Conservation (phyloP, 2,113 vertebrate genomes). For the Geococcyx californianus region DNA sequence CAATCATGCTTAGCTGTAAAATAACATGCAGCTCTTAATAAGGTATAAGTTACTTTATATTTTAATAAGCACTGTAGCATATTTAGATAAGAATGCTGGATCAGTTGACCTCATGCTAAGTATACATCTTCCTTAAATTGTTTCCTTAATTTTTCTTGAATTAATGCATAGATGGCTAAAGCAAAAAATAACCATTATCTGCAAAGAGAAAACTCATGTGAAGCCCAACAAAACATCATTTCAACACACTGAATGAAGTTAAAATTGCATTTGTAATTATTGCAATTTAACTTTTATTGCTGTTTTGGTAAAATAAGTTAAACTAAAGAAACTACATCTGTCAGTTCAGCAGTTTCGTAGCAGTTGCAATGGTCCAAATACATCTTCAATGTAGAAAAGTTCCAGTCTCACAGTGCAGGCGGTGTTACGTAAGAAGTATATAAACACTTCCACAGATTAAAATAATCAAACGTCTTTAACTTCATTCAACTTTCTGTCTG, state of each 20-base stretch:
- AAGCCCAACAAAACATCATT: neutral
- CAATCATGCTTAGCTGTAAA: neutral
- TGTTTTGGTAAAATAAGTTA: conserved; percentile 15
- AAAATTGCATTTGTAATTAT: neutral
- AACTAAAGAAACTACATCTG: neutral
- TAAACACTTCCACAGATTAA: neutral
- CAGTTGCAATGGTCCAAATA: neutral
- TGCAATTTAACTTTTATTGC: neutral
- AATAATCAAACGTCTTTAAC: neutral
- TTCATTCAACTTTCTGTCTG: neutral
- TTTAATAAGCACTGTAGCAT: neutral
- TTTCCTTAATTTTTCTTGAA: conserved; percentile 14
- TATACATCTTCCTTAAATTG: neutral
- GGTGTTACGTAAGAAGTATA: neutral
- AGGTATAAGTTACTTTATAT: neutral
- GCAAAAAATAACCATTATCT: neutral
- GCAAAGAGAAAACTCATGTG: neutral
- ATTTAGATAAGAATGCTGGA: neutral
- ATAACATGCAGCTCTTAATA: conserved; percentile 17
- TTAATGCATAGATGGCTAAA: neutral
- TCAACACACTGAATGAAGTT: neutral
- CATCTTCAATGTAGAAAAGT: neutral
- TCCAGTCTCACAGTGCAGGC: neutral
- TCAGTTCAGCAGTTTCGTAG: neutral
- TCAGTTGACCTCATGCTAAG: conserved; percentile 7